phyloP scores from a whole-genome alignment of 2,888 invertebrate genomes.

The Phaedon cochleariae region DNA sequence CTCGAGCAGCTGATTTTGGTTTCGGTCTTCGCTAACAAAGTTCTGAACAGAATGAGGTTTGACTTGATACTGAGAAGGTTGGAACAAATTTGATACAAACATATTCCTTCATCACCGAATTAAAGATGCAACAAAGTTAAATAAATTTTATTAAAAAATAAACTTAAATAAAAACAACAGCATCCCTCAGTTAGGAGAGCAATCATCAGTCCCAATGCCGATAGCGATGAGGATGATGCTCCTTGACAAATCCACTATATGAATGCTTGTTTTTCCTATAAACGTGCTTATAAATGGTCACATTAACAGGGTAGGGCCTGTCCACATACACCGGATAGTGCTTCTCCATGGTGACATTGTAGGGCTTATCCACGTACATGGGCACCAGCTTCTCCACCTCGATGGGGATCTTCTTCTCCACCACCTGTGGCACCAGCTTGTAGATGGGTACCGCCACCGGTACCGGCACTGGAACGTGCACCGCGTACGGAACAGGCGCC shows the following conservation, averaged over 20 bases:
- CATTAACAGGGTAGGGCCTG: constrained; percentile 78
- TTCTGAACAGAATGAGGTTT: no score
- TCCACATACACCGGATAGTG: constrained; percentile 71
- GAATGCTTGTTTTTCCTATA: constrained; percentile 63
- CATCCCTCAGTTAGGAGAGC: no score
- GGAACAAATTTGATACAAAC: no score
- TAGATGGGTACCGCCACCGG: constrained; percentile 78
- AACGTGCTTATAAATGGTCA: constrained; percentile 78
- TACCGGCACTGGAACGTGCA: constrained; percentile 75
- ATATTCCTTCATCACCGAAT: no score
- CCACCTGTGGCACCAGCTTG: constrained; percentile 75
- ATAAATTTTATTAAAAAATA: no score
- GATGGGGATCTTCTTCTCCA: constrained; percentile 77
- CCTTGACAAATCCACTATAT: constrained; percentile 29
- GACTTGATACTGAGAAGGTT: no score
- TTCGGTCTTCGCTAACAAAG: no score
- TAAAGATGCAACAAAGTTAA: no score
- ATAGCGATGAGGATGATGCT: constrained; percentile 20
- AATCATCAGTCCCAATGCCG: background rate
- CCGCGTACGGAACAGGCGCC: constrained; percentile 79
- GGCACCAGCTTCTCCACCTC: constrained; percentile 77
- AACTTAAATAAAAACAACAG: no score
- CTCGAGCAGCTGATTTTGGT: no score
- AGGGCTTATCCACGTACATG: constrained; percentile 72
- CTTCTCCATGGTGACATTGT: constrained; percentile 79